These are phyloP conservation scores for Lagocephalus sceleratus DNA, from an alignment of 2,797 vertebrate species.

Conservation along the genomic window DNA sequence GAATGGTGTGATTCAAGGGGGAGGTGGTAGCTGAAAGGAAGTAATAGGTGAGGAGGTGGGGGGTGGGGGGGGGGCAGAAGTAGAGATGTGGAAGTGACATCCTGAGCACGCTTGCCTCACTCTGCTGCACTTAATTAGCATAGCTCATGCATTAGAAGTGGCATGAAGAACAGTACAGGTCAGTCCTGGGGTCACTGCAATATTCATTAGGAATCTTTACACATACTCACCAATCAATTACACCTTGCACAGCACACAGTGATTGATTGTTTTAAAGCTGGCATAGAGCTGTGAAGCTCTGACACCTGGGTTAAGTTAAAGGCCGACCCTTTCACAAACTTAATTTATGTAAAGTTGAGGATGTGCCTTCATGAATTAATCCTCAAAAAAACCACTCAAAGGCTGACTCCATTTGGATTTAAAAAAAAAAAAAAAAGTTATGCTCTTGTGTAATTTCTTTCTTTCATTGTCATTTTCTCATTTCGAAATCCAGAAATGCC, in stretches of 20 bases:
- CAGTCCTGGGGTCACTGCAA: conserved; percentile 49
- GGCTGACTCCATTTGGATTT: neutral
- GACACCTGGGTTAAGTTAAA: conserved; percentile 45
- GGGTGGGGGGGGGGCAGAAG: conserved; percentile 12
- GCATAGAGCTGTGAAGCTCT: conserved; percentile 24
- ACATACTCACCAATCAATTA: conserved; percentile 66
- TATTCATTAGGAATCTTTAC: conserved; percentile 60
- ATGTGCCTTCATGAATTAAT: conserved; percentile 6
- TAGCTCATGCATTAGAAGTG: conserved; percentile 65
- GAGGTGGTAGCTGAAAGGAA: conserved; percentile 16
- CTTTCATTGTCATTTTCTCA: conserved; percentile 3
- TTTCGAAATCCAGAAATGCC: conserved; percentile 13
- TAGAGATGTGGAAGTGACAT: conserved; percentile 6
- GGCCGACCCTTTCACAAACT: conserved; percentile 33
- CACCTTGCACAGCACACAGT: conserved; percentile 42
- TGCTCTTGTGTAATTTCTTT: neutral
- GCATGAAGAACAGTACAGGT: conserved; percentile 60
- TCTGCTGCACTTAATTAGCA: conserved; percentile 63
- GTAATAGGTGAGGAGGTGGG: conserved; percentile 16
- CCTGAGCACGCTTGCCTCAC: conserved; percentile 29
- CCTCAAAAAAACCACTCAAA: neutral
- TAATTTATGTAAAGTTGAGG: conserved; percentile 26
- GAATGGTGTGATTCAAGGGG: conserved; percentile 44
- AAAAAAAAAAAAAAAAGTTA: conserved; percentile 1
- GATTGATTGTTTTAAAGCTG: conserved; percentile 56